Conservation (phyloP, 2,797 vertebrate genomes). For the Synaphobranchus kaupii region DNA sequence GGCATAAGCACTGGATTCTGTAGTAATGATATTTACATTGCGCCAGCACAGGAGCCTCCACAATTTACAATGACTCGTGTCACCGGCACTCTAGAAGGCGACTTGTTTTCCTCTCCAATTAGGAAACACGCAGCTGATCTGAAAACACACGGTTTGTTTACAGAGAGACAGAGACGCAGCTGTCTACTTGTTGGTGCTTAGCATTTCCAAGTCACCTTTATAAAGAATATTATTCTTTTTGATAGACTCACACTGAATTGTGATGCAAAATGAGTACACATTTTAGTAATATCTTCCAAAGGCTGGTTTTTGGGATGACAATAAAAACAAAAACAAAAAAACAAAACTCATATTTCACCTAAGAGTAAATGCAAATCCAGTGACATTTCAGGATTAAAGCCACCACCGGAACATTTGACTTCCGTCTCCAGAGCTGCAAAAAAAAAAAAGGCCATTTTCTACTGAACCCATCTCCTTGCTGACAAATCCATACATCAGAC, state of each 20-base stretch:
- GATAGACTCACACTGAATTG: conserved; percentile 24
- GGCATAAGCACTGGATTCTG: conserved; percentile 62
- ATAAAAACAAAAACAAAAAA: neutral
- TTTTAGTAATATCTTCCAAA: neutral
- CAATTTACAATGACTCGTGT: conserved; percentile 64
- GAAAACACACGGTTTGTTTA: neutral
- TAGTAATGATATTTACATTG: conserved; percentile 61
- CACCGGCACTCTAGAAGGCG: neutral
- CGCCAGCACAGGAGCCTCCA: conserved; percentile 49
- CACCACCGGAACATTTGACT: neutral
- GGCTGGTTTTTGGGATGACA: neutral
- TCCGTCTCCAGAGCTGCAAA: neutral
- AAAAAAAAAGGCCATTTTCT: conserved; percentile 14
- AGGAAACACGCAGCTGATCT: neutral
- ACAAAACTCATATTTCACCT: neutral
- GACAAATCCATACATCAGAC: conserved; percentile 53
- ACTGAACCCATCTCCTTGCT: neutral
- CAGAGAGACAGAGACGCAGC: neutral
- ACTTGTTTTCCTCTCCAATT: neutral
- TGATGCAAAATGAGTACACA: neutral
- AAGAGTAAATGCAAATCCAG: neutral
- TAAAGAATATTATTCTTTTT: neutral
- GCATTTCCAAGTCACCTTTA: neutral
- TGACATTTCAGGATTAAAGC: neutral
- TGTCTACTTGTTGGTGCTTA: neutral